Conservation (phyloP, 2,113 vertebrate species). For the Steatornis caripensis region DNA sequence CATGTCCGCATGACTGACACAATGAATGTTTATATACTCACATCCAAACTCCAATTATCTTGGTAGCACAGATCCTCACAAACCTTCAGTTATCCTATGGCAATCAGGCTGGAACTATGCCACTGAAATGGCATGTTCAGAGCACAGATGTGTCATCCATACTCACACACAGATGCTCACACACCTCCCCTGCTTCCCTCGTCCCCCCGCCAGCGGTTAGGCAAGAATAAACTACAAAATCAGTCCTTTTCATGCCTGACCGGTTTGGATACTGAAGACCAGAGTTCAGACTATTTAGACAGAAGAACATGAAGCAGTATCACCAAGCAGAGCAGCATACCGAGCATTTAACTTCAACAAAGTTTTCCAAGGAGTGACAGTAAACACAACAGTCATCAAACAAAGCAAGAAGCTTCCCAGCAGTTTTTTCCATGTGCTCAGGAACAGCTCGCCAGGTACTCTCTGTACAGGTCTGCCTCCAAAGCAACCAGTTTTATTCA, state of each 20-base stretch:
- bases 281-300: fast-evolving
- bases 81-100: neutral
- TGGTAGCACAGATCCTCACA: neutral
- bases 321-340: neutral
- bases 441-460: neutral
- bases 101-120: neutral
- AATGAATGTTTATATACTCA: fast-evolving
- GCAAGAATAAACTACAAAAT: neutral
- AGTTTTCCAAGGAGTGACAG: neutral
- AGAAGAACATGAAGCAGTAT: neutral
- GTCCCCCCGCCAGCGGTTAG: fast-evolving
- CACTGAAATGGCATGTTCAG: neutral
- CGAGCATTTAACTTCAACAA: neutral
- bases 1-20: fast-evolving
- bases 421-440: neutral
- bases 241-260: neutral
- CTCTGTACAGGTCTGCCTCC: neutral
- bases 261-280: neutral
- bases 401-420: neutral
- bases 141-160: neutral
- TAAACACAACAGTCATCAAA: fast-evolving
- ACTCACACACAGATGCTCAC: neutral
- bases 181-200: fast-evolving
- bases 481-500: neutral
- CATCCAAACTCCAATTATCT: neutral